Percentiles rank a stretch among this genome's conserved stretches.
Conservation (phyloP, 2,888 invertebrate genomes). For the Luffia ferchaultella region DNA sequence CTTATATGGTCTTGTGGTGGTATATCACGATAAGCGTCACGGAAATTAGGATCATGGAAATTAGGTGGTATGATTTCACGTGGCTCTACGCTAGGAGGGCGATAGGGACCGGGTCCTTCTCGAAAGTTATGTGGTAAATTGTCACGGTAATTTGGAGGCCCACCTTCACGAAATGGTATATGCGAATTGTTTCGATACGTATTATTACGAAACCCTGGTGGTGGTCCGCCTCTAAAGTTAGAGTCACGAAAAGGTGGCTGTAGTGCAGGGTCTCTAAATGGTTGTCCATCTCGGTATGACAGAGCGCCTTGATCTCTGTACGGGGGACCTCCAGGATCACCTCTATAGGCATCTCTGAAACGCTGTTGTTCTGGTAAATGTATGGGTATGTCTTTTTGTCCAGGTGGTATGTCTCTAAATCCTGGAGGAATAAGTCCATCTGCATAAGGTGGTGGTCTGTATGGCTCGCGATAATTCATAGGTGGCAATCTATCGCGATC, state of each 20-base stretch:
- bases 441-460: slow-evolving; percentile 36
- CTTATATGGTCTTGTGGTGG: slow-evolving; percentile 18
- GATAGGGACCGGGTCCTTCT: slow-evolving; percentile 26
- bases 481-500: slow-evolving; percentile 43
- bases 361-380: slow-evolving; percentile 41
- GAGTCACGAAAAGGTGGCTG: slow-evolving; percentile 35
- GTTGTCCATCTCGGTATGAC: slow-evolving; percentile 24
- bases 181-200: slow-evolving; percentile 27
- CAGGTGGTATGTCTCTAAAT: slow-evolving; percentile 33
- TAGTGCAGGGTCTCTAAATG: slow-evolving; percentile 33
- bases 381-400: slow-evolving; percentile 44
- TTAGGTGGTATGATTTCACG: slow-evolving; percentile 34
- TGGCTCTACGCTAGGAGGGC: slow-evolving; percentile 42
- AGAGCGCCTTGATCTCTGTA: slow-evolving; percentile 31
- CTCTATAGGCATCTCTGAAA: slow-evolving; percentile 48
- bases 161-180: slow-evolving; percentile 10
- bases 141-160: slow-evolving; percentile 34
- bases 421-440: slow-evolving; percentile 32
- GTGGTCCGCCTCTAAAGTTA: slow-evolving; percentile 38
- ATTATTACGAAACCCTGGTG: slow-evolving; percentile 30
- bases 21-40: slow-evolving; percentile 22
- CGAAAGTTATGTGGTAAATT: slow-evolving; percentile 42
- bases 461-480: slow-evolving; percentile 42
- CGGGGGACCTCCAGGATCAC: slow-evolving; percentile 31
- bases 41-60: slow-evolving; percentile 44